Base-by-base conservation (phyloP, 2,888 invertebrate genomes). In the Platynereis dumerilii region DNA sequence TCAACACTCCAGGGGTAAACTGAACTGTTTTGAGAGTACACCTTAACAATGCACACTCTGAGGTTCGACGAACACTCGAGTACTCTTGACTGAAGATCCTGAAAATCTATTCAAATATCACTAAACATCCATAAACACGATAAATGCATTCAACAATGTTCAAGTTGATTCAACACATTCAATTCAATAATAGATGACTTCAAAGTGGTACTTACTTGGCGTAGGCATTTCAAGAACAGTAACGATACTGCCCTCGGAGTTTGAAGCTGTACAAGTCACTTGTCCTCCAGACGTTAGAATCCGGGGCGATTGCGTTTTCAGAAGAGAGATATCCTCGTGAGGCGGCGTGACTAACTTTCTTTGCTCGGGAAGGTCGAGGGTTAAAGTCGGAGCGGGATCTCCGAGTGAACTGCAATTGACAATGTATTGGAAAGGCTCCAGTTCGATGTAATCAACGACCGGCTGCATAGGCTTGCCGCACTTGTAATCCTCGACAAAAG, bases 381-480 rank as follows among this genome's bases (percentile, higher is more conserved):
- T 63, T 52, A 72, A 34, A 1, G 68, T 71, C 0, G 72, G 72
- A 1, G 72, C 65, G 2, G 72, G 72, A 48, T 72, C 72, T 3
- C 60, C 67, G 12, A 27, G 17, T 3, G 70, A 63, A 2, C 63
- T 48, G 53, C 72, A 72, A 62, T 64, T 72, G 24, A 71, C 59
- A 26, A 64, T 66, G 56, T 56, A 66, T 3, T 61, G 2, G 7
- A 10, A 12, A 54, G 45, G 24, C 29, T 42, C 3, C 53, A 69
- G 24, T 7, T 28, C 27, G 15, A 26, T 44, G 66, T 64, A 69
- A 17, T 57, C 22, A 53, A 70, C 58, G 26, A 58, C 45, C 26
- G 70, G 70, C 2, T 10, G 17, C 5, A 34, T n/a, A 1, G 70
- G 70, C 1, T 45, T 42, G 2, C 20, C 45, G 45, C 70, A 70